Conservation (phyloP, 1,140 invertebrate species). For the Helicoverpa armigera region DNA sequence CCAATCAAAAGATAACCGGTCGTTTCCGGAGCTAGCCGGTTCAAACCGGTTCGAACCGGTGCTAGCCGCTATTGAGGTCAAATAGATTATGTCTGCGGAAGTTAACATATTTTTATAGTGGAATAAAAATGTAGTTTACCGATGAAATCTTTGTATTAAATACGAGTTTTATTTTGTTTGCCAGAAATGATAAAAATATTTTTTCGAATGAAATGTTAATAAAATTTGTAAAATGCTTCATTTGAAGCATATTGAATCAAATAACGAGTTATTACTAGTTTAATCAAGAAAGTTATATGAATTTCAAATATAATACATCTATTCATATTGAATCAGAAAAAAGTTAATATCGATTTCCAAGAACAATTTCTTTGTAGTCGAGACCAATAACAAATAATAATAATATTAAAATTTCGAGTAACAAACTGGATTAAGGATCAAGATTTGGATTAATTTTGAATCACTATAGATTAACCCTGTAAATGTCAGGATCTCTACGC, state of each 20-base stretch:
- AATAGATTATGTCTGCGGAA: constrained; percentile 2
- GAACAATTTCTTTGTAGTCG: not conserved
- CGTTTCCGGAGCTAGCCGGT: constrained; percentile 4
- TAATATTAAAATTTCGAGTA: not conserved
- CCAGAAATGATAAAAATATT: too few species aligned
- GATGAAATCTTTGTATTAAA: not conserved
- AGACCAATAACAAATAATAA: not conserved
- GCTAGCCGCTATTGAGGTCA: constrained; percentile 28
- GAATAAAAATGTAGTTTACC: not conserved
- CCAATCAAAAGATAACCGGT: constrained; percentile 37
- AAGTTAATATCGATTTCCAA: not conserved
- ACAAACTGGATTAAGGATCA: not conserved
- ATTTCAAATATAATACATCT: not conserved
- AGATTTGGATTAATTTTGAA: not conserved
- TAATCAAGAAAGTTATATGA: too few species aligned
- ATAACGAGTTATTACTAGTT: not conserved
- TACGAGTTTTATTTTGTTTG: not conserved
- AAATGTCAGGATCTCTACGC: not conserved
- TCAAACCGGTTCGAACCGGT: constrained; percentile 6
- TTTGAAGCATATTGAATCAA: too few species aligned
- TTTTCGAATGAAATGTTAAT: too few species aligned
- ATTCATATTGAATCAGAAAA: not conserved
- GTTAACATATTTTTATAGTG: not conserved
- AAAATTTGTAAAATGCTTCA: too few species aligned
- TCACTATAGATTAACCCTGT: not conserved